Evolutionary conservation across 2,797 vertebrate species (phyloP).

Genomic region (Allenopithecus nigroviridis): DNA sequence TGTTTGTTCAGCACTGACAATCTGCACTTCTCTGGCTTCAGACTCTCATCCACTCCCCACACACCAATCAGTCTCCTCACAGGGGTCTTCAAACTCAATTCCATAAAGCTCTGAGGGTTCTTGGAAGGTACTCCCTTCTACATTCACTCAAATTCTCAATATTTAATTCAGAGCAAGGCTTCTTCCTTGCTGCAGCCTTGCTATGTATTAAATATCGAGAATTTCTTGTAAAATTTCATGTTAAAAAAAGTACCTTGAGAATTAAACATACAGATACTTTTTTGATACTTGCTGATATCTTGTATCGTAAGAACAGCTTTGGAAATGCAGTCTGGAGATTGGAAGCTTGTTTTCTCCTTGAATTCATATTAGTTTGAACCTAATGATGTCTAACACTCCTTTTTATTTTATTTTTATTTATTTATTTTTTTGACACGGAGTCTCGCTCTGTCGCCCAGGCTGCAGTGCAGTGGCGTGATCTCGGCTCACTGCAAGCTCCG

Average conservation of each 20-base stretch:
- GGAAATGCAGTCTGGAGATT: background rate
- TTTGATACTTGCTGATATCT: background rate
- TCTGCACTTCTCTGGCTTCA: background rate
- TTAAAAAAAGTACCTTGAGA: background rate
- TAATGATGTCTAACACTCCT: background rate
- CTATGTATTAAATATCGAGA: background rate
- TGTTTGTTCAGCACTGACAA: background rate
- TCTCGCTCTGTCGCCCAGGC: too few relatives aligned
- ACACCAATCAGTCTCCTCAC: background rate
- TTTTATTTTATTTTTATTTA: too few relatives aligned
- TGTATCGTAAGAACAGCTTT: background rate
- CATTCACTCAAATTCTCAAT: background rate
- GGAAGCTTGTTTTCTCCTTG: background rate
- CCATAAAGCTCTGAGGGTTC: background rate
- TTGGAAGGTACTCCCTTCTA: background rate
- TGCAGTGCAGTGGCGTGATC: too few relatives aligned
- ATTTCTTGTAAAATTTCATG: background rate
- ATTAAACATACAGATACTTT: background rate
- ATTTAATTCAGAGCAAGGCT: background rate
- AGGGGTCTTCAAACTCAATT: background rate
- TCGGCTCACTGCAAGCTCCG: too few relatives aligned
- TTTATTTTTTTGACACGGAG: too few relatives aligned
- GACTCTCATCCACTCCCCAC: background rate
- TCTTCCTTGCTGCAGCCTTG: background rate
- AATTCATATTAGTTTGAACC: background rate